phyloP scores from a whole-genome alignment of 2,888 invertebrate species.

The Protophormia terraenovae region DNA sequence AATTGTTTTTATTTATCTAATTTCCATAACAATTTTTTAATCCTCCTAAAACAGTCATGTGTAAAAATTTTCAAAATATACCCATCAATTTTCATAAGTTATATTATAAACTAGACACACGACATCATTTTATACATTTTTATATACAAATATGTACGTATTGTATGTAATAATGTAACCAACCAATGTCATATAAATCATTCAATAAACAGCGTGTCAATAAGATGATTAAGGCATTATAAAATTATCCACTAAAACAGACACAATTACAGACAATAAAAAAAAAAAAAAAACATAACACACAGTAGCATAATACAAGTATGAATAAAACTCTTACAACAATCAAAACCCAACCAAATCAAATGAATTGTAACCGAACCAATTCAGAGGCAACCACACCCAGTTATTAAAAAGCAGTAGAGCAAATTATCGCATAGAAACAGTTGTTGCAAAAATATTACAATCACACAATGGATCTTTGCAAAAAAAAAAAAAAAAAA shows the following conservation, averaged over 20 bases:
- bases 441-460: constrained; percentile 42
- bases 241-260: constrained; percentile 62
- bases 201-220: constrained; percentile 58
- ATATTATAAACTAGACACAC: constrained; percentile 8
- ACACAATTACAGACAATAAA: background rate
- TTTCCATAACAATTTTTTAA: constrained; percentile 21
- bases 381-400: constrained; percentile 52
- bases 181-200: constrained; percentile 54
- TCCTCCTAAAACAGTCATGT: background rate
- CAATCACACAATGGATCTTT: background rate
- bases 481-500: background rate
- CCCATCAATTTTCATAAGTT: background rate
- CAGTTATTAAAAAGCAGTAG: constrained; percentile 55
- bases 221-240: constrained; percentile 68
- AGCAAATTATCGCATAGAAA: constrained; percentile 59
- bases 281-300: background rate
- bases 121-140: no score
- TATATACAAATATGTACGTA: background rate
- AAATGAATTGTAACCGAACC: constrained; percentile 38
- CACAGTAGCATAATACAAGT: background rate
- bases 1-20: constrained; percentile 7
- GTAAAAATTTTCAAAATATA: constrained; percentile 3
- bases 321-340: no score
- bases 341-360: constrained; percentile 22
- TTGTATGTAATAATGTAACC: no score